Evolutionary conservation across 2,888 invertebrate genomes (phyloP), one percentile per base, ranked within the genome.

Genomic region (Saturnia japonica): DNA sequence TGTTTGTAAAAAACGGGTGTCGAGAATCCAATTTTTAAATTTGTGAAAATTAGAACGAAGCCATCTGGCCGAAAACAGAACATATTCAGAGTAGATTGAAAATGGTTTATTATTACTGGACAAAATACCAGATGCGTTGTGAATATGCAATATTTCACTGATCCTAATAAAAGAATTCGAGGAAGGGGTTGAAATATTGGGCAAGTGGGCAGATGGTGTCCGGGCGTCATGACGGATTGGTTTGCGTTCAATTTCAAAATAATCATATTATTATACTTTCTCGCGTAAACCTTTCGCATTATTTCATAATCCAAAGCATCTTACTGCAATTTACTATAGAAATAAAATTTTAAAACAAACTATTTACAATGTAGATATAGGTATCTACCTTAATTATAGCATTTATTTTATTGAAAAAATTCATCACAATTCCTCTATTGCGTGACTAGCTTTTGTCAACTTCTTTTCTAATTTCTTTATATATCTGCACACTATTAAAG

Each of bases 81-180:
- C 67, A 62, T 43, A 68, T 64, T 66, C 54, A 12, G 69, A 68
- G 57, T 42, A 42, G 66, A 70, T 22, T 66, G 67, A 57, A 69
- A 72, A 73, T 14, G 57, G 64, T 71, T 74, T 72, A 72, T 74
- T 75, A 74, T 71, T 72, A 67, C 68, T 69, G 62, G 45, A 68
- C 71, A 54, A 69, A 73, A 74, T 68, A 69, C 73, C 76, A 77
- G 73, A 76, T 79, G 77, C 67, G 70, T 72, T 72, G 74, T 74
- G 79, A 77, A 80, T 77, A 76, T 78, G 77, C 77, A 76, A 79
- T 80, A 78, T 79, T 78, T 79, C 76, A 76, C 70, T 67, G 74
- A 57, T 71, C 72, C 74, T 76, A 76, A 77, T 79, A 77, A 80
- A 77, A 74, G 72, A 72, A 73, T 74, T 68, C 45, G 66, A 42